Conservation (phyloP, 2,113 vertebrate species). For the Lamprotornis superbus region DNA sequence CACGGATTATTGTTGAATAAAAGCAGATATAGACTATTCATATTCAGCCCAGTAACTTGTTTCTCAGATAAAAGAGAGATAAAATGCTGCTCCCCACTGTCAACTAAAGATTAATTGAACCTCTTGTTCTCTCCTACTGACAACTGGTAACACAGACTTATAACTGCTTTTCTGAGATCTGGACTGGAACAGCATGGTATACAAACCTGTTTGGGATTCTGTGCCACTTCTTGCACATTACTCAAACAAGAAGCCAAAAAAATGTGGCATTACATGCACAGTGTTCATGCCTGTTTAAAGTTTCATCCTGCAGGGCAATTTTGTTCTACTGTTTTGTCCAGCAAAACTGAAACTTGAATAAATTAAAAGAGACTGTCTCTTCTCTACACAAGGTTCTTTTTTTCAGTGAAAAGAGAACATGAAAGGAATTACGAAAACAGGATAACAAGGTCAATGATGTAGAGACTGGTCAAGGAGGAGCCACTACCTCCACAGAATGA, state of each 20-base stretch:
- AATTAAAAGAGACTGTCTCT: background rate
- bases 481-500: background rate
- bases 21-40: background rate
- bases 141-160: background rate
- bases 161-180: background rate
- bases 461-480: background rate
- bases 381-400: background rate
- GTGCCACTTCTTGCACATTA: background rate
- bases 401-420: background rate
- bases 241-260: background rate
- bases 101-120: background rate
- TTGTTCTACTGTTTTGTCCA: background rate
- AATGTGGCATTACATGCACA: background rate
- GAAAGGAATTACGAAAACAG: background rate
- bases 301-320: background rate
- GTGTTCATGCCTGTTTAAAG: background rate
- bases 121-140: background rate
- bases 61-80: background rate
- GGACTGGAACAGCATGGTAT: background rate
- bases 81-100: background rate
- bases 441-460: background rate
- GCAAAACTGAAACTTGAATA: slow-evolving; percentile 21
- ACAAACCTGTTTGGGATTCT: background rate
- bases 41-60: background rate
- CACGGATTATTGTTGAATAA: background rate